phyloP scores from a whole-genome alignment of 2,113 vertebrate species.

The Lepus timidus region DNA sequence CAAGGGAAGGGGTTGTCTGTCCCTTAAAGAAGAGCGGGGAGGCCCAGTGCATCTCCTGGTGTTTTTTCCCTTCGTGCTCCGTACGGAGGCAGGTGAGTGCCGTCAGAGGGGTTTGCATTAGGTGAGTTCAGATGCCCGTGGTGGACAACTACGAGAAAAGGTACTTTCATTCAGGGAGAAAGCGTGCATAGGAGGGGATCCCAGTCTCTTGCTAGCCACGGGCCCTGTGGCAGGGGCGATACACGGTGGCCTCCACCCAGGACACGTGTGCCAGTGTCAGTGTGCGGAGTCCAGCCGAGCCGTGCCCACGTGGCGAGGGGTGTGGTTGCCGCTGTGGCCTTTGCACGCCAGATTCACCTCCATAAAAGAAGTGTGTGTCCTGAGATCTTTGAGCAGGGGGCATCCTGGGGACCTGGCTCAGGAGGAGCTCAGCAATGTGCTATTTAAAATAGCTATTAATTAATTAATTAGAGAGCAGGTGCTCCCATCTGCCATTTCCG shows the following conservation, averaged over 20 bases:
- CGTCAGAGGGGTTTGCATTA: background rate
- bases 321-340: background rate
- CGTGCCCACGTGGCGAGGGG: background rate
- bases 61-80: background rate
- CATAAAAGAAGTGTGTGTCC: background rate
- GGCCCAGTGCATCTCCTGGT: background rate
- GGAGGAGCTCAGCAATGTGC: background rate
- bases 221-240: background rate
- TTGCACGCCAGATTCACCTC: background rate
- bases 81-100: background rate
- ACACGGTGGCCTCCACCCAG: background rate
- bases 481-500: too few relatives aligned
- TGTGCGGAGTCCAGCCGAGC: background rate
- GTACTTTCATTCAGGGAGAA: slow-evolving; percentile 8
- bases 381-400: background rate
- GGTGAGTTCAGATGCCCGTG: background rate
- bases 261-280: background rate
- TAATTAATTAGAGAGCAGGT: too few relatives aligned
- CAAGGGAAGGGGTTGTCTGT: background rate
- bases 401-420: background rate
- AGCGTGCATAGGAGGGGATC: background rate
- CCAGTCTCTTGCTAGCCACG: background rate
- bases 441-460: background rate
- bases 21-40: slow-evolving; percentile 40
- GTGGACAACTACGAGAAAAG: background rate